A percentile compares a stretch with the other conserved stretches of the same genome.
phyloP scores from a whole-genome alignment of 1,140 invertebrate species.

The Solenopsis fugax region DNA sequence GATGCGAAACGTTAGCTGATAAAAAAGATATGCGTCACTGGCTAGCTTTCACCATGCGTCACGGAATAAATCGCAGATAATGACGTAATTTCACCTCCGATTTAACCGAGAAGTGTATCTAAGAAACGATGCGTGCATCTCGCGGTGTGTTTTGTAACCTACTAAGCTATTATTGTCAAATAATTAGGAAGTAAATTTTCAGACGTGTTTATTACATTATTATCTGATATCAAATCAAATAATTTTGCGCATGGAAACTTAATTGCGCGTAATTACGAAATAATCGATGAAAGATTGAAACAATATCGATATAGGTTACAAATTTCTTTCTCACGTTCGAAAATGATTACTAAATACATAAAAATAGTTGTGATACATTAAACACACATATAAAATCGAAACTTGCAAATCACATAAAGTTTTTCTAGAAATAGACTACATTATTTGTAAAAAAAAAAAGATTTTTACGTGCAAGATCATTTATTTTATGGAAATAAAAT shows the following conservation, averaged over 20 bases:
- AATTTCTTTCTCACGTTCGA: not conserved
- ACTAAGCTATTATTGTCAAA: not conserved
- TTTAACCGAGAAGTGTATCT: not conserved
- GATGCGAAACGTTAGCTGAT: conserved; percentile 3
- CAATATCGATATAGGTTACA: not conserved
- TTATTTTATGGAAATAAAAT: not conserved
- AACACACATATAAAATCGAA: not conserved
- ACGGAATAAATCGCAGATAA: conserved; percentile 5
- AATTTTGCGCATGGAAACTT: not conserved
- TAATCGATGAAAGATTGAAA: not conserved
- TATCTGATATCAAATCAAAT: not conserved
- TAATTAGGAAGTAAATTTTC: not conserved
- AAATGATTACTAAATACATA: not conserved
- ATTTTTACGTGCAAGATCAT: not conserved
- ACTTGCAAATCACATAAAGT: not conserved
- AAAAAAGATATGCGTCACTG: conserved; percentile 32
- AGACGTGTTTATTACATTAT: not conserved
- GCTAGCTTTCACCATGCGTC: conserved; percentile 13
- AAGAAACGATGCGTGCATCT: not conserved
- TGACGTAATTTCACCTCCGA: conserved; percentile 6
- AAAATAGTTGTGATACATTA: not conserved
- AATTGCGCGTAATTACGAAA: not conserved
- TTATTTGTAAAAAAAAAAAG: no score
- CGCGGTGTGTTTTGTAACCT: not conserved
- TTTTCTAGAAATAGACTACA: no score